Percentiles rank a stretch among this genome's conserved stretches.
phyloP scores from a whole-genome alignment of 1,140 invertebrate species.

The Octopus bimaculoides region DNA sequence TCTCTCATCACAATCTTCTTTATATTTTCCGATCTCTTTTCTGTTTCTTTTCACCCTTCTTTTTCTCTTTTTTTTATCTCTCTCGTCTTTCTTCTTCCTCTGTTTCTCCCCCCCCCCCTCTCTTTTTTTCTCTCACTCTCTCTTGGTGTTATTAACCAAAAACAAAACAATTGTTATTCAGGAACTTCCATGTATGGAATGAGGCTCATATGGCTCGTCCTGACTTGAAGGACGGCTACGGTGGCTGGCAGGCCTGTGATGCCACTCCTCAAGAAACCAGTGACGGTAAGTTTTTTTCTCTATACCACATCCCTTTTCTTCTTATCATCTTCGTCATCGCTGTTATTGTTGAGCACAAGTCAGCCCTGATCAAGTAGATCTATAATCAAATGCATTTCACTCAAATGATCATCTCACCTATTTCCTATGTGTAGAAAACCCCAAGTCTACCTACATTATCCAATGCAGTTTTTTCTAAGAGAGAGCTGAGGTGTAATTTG shows the following conservation, averaged over 20 bases:
- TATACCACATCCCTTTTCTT: no score
- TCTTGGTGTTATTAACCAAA: no score
- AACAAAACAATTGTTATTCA: no score
- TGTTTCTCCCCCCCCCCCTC: not conserved
- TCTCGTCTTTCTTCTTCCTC: not conserved
- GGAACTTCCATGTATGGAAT: conserved; percentile 95
- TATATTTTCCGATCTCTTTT: not conserved
- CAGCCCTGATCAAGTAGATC: no score
- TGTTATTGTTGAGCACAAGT: no score
- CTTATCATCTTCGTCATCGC: no score
- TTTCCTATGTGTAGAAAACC: no score
- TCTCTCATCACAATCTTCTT: not conserved
- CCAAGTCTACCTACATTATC: no score
- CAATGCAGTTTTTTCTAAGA: no score
- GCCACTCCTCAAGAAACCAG: conserved; percentile 84
- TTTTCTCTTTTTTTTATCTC: not conserved
- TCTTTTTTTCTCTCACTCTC: not conserved
- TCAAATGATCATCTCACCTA: no score
- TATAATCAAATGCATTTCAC: no score
- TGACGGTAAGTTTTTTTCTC: conserved; percentile 48
- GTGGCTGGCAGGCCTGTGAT: conserved; percentile 91
- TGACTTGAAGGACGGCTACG: conserved; percentile 64
- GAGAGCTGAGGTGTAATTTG: no score
- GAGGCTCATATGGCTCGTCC: conserved; percentile 68
- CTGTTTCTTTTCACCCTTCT: not conserved